Evolutionary conservation across 1,140 invertebrate genomes (phyloP).

Genomic region (Himalopsyche phryganea): DNA sequence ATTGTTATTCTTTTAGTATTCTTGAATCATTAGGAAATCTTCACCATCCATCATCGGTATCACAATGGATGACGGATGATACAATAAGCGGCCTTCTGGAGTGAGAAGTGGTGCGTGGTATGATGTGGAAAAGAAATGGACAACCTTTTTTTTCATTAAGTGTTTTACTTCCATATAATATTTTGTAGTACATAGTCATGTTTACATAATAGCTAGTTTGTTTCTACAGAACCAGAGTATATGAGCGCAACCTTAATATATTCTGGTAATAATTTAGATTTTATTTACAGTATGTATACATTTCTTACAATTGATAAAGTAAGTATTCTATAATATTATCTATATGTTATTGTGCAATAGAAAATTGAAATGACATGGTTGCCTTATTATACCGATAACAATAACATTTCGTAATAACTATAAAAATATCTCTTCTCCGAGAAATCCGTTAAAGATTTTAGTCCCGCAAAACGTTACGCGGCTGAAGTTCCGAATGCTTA

Average conservation of each 20-base stretch:
- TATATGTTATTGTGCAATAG: constrained; percentile 31
- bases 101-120: too few relatives aligned
- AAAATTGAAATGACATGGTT: constrained; percentile 26
- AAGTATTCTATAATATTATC: constrained; percentile 10
- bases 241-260: constrained; percentile 28
- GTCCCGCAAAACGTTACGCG: background rate
- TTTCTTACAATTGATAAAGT: constrained; percentile 27
- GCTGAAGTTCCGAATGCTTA: background rate
- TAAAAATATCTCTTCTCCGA: constrained; percentile 30
- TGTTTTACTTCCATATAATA: constrained; percentile 25
- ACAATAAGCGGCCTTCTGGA: too few relatives aligned
- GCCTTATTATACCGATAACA: constrained; percentile 10
- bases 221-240: constrained; percentile 27
- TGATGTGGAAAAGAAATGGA: too few relatives aligned
- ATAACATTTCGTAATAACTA: constrained; percentile 25
- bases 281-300: constrained; percentile 31
- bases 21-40: too few relatives aligned
- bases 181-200: constrained; percentile 24
- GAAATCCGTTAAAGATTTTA: constrained; percentile 18
- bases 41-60: too few relatives aligned
- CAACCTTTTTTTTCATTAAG: constrained; percentile 1
- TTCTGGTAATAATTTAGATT: constrained; percentile 27
- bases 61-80: too few relatives aligned
- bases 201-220: constrained; percentile 30
- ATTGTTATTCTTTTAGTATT: too few relatives aligned